phyloP scores from a whole-genome alignment of 1,140 invertebrate genomes.

The Cylas formicarius region DNA sequence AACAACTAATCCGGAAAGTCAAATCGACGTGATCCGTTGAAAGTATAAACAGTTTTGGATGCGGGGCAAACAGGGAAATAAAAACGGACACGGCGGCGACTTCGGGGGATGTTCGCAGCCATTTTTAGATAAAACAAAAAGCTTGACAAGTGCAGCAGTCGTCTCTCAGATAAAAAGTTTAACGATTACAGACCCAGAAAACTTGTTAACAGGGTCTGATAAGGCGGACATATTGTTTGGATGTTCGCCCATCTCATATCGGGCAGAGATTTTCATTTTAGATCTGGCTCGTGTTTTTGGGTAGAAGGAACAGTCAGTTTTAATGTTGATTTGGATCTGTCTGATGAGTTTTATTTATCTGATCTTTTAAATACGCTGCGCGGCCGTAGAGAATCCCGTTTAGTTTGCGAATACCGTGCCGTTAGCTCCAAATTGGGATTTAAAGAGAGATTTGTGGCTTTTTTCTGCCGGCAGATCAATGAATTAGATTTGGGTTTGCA shows the following conservation, averaged over 20 bases:
- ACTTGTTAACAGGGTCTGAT: constrained; percentile 41
- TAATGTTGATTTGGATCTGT: constrained; percentile 41
- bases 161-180: constrained; percentile 31
- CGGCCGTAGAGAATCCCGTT: no score
- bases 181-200: constrained; percentile 39
- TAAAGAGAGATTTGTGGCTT: no score
- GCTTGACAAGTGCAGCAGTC: constrained; percentile 32
- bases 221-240: constrained; percentile 41
- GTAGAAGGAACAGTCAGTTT: constrained; percentile 21
- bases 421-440: no score
- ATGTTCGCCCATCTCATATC: constrained; percentile 36
- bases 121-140: constrained; percentile 35
- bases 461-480: no score
- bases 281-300: constrained; percentile 29
- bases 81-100: constrained; percentile 14
- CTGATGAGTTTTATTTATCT: constrained; percentile 41
- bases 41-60: no score
- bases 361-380: constrained; percentile 29
- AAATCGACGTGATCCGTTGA: no score
- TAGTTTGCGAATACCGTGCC: no score
- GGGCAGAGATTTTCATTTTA: constrained; percentile 38
- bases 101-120: constrained; percentile 20
- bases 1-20: no score
- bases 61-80: no score
- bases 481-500: no score